phyloP scores from a whole-genome alignment of 2,113 vertebrate genomes.

The Ramphastos sulfuratus region DNA sequence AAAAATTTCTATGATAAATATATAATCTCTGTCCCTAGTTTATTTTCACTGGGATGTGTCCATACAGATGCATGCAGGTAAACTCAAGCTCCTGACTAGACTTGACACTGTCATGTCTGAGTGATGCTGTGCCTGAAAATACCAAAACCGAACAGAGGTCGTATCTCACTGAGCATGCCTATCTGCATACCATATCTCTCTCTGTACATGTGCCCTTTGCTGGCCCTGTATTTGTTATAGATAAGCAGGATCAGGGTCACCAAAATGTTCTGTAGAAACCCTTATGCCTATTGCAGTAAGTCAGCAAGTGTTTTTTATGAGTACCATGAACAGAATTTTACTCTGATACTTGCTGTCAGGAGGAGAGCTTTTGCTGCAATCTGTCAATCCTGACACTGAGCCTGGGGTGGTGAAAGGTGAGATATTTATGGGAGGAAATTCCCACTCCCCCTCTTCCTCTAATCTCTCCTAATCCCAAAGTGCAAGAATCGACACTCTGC shows the following conservation, averaged over 20 bases:
- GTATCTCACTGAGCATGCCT: background rate
- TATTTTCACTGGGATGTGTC: background rate
- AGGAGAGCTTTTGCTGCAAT: background rate
- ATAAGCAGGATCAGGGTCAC: background rate
- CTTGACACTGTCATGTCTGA: background rate
- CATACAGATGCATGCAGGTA: background rate
- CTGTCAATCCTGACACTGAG: background rate
- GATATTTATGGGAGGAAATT: background rate
- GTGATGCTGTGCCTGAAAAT: background rate
- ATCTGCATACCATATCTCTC: fast-evolving
- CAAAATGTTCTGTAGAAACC: background rate
- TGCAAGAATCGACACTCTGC: background rate
- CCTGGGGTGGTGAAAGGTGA: background rate
- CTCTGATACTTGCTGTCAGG: background rate
- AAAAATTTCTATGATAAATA: background rate
- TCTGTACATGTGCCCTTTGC: background rate
- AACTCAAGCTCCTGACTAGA: background rate
- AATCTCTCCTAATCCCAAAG: background rate
- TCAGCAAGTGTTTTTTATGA: background rate
- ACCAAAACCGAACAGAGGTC: background rate
- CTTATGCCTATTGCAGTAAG: background rate
- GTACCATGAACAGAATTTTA: background rate
- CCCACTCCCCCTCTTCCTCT: background rate
- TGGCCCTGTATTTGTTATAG: background rate
- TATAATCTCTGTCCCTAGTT: background rate